Evolutionary conservation across 2,888 invertebrate genomes (phyloP), one percentile per base, ranked within the genome.

Genomic region (Himalopsyche kuldschensis): DNA sequence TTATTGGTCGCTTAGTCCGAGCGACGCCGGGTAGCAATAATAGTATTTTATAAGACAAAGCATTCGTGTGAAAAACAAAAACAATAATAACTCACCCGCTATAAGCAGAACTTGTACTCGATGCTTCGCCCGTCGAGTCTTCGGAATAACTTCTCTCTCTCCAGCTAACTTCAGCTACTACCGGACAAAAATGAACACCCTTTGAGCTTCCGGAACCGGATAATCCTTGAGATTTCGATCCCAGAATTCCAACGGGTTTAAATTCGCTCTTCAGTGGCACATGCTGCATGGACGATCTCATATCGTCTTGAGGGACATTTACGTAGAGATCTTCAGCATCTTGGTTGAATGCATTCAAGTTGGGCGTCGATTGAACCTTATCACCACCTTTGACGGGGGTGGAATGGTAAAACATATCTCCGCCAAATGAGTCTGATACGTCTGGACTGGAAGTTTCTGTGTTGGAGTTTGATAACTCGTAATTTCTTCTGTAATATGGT

Each of bases 141-240:
- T 88, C 88, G 87, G 92, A 93, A 84, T 90, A 89, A 87, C 93
- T 93, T 85, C 92, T 90, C 87, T 95, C 95, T 87, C 94, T 93
- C 95, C 96, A 96, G 88, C 95, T 95, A 85, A 96, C 95, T 90
- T 96, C 95, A 78, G 95, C 94, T 17, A 96, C 95, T 80, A 96
- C 94, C 4, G 96, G 96, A 87, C 95, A 95, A 89, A 96, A 96
- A 87, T 95, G 95, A 35, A 96, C 96, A 79, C 95, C 95, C 87
- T 93, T 93, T 48, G 91, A 91, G 75, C 91, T 91, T 10, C 91
- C 88, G 63, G 92, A 91, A 80, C 91, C 89, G 17, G 91, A 91
- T 78, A 92, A 90, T 84, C 87, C 89, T 31, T 90, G 90, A 82
- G 88, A 85, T 82, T 84, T 84, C 46, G 84, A 79, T 46, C 41